phyloP scores from a whole-genome alignment of 2,888 invertebrate species.

The Hyalella azteca region DNA sequence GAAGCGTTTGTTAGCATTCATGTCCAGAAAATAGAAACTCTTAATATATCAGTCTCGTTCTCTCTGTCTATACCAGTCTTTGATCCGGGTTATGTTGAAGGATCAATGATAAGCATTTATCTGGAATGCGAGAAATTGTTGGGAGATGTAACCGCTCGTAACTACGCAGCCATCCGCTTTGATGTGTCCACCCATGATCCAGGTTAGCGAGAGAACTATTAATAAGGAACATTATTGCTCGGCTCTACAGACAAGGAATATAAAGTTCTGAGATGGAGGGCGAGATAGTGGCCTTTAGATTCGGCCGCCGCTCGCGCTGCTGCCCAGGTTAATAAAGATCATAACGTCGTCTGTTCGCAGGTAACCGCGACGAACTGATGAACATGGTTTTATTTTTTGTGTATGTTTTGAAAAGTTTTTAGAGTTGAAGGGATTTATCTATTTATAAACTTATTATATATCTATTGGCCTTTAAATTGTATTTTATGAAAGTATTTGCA shows the following conservation, averaged over 20 bases:
- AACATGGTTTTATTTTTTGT: no score
- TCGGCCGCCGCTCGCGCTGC: no score
- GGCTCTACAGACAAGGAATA: not conserved
- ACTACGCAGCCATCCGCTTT: not conserved
- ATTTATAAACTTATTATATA: no score
- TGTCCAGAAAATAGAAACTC: not conserved
- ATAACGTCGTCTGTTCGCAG: no score
- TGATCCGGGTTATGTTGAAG: no score
- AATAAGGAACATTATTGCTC: slow-evolving; percentile 29
- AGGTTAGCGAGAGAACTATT: not conserved
- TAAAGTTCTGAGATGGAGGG: slow-evolving; percentile 6
- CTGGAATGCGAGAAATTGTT: not conserved
- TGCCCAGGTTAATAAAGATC: no score
- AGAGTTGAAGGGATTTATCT: no score
- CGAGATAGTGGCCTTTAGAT: not conserved
- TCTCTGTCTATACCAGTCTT: not conserved
- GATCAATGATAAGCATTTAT: not conserved
- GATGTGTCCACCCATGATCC: slow-evolving; percentile 11
- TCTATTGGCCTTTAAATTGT: no score
- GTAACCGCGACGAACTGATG: no score
- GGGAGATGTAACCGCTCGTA: not conserved
- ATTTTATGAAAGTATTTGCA: no score
- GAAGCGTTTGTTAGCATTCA: not conserved
- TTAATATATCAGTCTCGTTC: not conserved
- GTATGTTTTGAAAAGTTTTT: no score